These are phyloP conservation scores for Chelonoidis abingdonii DNA, from an alignment of 2,113 vertebrate genomes.

Conservation along the genomic window DNA sequence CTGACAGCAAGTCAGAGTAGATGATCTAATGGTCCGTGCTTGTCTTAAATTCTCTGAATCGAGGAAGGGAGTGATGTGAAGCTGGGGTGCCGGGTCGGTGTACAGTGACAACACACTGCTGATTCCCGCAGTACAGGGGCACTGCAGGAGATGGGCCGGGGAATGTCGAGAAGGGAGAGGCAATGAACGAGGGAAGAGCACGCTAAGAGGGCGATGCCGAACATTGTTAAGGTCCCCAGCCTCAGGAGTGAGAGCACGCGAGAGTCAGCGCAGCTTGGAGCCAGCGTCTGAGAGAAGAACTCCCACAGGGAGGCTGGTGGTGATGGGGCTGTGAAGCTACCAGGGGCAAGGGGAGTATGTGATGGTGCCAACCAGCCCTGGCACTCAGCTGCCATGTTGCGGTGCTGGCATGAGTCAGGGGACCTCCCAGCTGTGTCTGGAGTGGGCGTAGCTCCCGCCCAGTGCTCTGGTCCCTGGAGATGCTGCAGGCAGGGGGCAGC, in stretches of 20 bases:
- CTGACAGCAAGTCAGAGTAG: not conserved
- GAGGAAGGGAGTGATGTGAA: not conserved
- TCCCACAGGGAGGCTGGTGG: not conserved
- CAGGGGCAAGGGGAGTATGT: not conserved
- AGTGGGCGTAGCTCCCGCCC: not conserved
- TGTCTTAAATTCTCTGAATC: not conserved
- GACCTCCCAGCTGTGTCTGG: too few relatives aligned
- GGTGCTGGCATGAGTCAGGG: too few relatives aligned
- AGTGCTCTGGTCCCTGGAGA: not conserved
- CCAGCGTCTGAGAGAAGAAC: too few relatives aligned
- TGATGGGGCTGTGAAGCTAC: accelerated
- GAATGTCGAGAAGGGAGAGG: not conserved
- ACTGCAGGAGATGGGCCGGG: not conserved
- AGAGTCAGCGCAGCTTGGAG: too few relatives aligned
- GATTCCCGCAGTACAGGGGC: not conserved
- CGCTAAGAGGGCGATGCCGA: not conserved
- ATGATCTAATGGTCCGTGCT: not conserved
- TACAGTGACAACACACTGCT: accelerated
- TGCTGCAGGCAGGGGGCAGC: not conserved
- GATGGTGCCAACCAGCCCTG: too few relatives aligned
- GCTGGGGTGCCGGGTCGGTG: too few relatives aligned
- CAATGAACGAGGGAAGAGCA: not conserved
- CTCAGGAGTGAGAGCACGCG: not conserved
- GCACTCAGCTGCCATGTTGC: not conserved
- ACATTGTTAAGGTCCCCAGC: too few relatives aligned